Base-by-base conservation (phyloP, 1,140 invertebrate species). In the Berghia stephanieae region DNA sequence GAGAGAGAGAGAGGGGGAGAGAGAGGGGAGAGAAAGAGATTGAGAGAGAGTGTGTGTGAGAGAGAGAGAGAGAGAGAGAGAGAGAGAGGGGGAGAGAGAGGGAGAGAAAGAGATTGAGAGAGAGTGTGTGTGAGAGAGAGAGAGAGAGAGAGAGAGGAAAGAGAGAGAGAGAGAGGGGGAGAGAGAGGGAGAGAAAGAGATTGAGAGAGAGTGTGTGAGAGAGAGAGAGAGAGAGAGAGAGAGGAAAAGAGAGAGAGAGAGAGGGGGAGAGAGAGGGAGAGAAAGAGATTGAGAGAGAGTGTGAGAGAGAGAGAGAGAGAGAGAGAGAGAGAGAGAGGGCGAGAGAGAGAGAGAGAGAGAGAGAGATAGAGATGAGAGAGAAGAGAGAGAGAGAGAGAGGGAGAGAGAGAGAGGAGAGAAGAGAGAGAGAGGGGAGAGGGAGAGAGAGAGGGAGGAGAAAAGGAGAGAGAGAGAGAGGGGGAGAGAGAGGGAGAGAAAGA, bases 241-340 rank as follows among this genome's bases (percentile, higher is more conserved):
- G 5, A 44, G 34, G 16, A 3, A 24, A 71, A 21, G 24, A 43
- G 21, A 55, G 52, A 55, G 46, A 52, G 71, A 52, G 44, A 52
- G 27, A 71, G 46, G 36, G 43, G 55, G 44, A 73, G 71, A 73
- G 44, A 49, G 46, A 49, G 43, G 34, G 27, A 27, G 13, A 49
- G 71, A 49, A 49, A 73, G 43, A 73, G 43, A 73, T 24, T 55
- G 0, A 73, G 71, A 73, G 71, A 73, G 71, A 63, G 73, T 40
- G 34, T 63, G 55, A 75, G 27, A 60, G 55, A 66, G 52, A 75
- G 34, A 75, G 16, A 75, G 52, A 75, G 52, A 57, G 52, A 75
- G 27, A 75, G 72, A 36, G 38, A 57, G 72, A 60, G 18, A 57
- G 72, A 75, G 27, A 36, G 27, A 34, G n/a, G 31, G 63, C 43